Evolutionary conservation across 2,113 vertebrate species (phyloP).

Genomic region (Halichoerus grypus): DNA sequence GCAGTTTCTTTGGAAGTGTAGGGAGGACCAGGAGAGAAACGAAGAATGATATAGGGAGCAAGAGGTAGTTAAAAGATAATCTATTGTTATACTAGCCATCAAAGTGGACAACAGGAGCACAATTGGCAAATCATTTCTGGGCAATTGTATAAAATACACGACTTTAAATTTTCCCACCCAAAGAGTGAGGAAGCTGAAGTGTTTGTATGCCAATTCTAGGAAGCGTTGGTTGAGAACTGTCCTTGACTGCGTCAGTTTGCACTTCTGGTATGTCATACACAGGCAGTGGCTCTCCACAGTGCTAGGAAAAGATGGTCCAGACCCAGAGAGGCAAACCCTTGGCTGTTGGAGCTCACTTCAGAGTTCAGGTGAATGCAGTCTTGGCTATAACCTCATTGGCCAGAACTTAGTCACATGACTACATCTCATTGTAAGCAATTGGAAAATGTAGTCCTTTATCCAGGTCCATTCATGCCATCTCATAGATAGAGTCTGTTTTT

Average conservation of each 20-base stretch:
- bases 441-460: not conserved
- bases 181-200: not conserved
- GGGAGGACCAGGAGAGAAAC: not conserved
- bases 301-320: too few relatives aligned
- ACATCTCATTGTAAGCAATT: not conserved
- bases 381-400: not conserved
- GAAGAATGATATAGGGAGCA: not conserved
- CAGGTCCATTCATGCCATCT: not conserved
- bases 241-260: not conserved
- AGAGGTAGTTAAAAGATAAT: not conserved
- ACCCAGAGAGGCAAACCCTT: not conserved
- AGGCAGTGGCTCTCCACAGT: not conserved
- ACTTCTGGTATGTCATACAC: not conserved
- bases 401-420: not conserved
- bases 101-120: not conserved
- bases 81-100: not conserved
- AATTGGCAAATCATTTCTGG: not conserved
- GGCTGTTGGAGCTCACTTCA: not conserved
- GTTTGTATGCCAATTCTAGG: not conserved
- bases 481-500: not conserved
- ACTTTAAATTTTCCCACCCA: not conserved
- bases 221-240: not conserved
- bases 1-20: not conserved
- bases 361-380: not conserved
- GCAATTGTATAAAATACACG: not conserved